Evolutionary conservation across 53 echinoderm and acorn worm species (phyloP), one percentile per base, ranked within the genome.

Genomic region (Antedon mediterranea): DNA sequence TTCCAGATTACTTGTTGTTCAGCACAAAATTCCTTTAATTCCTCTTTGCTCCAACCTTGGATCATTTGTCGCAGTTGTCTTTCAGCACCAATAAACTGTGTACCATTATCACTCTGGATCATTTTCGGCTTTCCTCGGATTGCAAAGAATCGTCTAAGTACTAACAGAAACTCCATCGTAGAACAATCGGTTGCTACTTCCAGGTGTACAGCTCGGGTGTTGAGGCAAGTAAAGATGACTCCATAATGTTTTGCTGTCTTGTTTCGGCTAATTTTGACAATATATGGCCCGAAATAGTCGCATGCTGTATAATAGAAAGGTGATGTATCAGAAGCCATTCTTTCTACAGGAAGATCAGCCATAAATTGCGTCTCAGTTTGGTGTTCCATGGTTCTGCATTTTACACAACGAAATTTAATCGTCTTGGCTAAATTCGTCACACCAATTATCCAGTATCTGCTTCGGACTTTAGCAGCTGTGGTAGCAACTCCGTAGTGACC

Each of bases 401-500:
- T 70, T 3, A 83, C 79, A 34, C 84, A 89, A 3, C 81, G 28
- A 57, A 18, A 31, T 30, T 85, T n/a, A n/a, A 89, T 80, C 4
- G 80, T 81, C 44, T 81, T 85, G 5, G 85, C 71, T 0, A 85
- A 43, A 18, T 34, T 85, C 3, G 30, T 43, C 2, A 28, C 76
- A 30, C 70, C 71, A 4, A 83, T 2, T 4, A 82, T 82, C 82
- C 82, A 82, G 71, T 82, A 82, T 6, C 71, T 82, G 5, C 29
- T 26, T 73, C 74, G 73, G 20, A 43, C 74, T 30, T 83, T 81
- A 32, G 75, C 81, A 14, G 78, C 77, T 13, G 88, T 88, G 0
- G 81, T 73, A 5, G 88, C 88, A 23, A 81, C 84, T 41, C 87
- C 84, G 75, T 81, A 43, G 37, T 88, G 88, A 26, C 81, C 81